phyloP scores from a whole-genome alignment of 1,140 invertebrate species.

The Drosophila carrolli region DNA sequence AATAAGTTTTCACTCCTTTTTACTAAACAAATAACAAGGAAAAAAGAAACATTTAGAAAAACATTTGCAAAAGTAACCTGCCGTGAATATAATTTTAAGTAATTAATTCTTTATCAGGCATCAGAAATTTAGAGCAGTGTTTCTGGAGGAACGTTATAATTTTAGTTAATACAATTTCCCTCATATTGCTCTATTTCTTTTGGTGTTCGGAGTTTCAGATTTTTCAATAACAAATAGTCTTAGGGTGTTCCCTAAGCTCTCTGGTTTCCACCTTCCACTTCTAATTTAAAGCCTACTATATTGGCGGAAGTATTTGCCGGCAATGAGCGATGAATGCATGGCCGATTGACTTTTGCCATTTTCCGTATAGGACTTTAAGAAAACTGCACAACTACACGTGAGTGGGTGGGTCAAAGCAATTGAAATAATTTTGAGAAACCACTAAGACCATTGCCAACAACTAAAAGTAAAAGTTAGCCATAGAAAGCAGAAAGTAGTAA shows the following conservation, averaged over 20 bases:
- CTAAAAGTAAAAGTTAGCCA: conserved; percentile 18
- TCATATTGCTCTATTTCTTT: neutral
- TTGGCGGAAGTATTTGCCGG: conserved; percentile 26
- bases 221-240: neutral
- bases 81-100: too few relatives aligned
- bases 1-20: too few relatives aligned
- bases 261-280: neutral
- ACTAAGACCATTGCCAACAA: neutral
- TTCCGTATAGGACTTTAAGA: neutral
- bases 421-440: conserved; percentile 1
- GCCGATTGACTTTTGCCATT: conserved; percentile 28
- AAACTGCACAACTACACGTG: neutral
- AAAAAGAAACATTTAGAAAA: too few relatives aligned
- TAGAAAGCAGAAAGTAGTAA: conserved; percentile 19
- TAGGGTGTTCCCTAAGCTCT: too few relatives aligned
- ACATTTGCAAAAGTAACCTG: too few relatives aligned
- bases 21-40: too few relatives aligned
- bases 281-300: neutral
- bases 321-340: conserved; percentile 9
- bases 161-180: too few relatives aligned
- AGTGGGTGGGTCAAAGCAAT: conserved; percentile 27
- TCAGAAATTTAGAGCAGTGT: too few relatives aligned
- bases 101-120: too few relatives aligned
- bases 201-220: neutral
- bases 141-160: too few relatives aligned